Evolutionary conservation across 2,888 invertebrate genomes (phyloP), one percentile per base, ranked within the genome.

Genomic region (Azorinus chamasolen): DNA sequence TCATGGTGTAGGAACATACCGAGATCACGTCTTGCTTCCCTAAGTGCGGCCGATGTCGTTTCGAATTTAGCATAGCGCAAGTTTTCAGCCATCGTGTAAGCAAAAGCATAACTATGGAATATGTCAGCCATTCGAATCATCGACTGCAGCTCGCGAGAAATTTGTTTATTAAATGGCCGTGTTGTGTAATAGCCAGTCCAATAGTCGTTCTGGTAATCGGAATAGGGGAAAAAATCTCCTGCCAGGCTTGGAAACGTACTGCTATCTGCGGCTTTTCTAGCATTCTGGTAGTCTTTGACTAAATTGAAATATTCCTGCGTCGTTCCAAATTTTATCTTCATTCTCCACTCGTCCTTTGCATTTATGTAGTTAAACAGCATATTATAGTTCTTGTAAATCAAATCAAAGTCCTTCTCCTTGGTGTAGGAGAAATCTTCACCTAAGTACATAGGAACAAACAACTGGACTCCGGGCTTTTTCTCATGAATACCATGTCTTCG

Each of bases 111-210:
- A 6, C 88, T 74, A 55, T 90, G 85, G 4, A 92, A 83, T 20
- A 91, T 88, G 58, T 93, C 92, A 1, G 93, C 92, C 8, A 89
- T 87, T 65, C 91, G 83, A 3, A 93, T 64, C 20, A 79, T 71
- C 1, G 90, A 80, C 76, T 93, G 92, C n/a, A 93, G 87, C 87
- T 98, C 94, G 5, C 92, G 76, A 14, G 20, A 98, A 94, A 53
- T 88, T 45, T 87, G 96, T 94, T 92, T 97, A 96, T 71, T 97
- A 85, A 91, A 93, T 0, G 94, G 94, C 22, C 94, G 94, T 0
- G 98, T 98, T 0, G 97, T 97, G 93, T 95, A 99, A 93, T 98
- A 99, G 0, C 99, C 99, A 1, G 97, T 98, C 99, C 99, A 99
- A 92, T 98, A 99, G 0, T 98, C 97, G 62, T 84, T 80, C 45